Evolutionary conservation across 2,113 vertebrate species (phyloP).

Genomic region (Nerophis ophidion): DNA sequence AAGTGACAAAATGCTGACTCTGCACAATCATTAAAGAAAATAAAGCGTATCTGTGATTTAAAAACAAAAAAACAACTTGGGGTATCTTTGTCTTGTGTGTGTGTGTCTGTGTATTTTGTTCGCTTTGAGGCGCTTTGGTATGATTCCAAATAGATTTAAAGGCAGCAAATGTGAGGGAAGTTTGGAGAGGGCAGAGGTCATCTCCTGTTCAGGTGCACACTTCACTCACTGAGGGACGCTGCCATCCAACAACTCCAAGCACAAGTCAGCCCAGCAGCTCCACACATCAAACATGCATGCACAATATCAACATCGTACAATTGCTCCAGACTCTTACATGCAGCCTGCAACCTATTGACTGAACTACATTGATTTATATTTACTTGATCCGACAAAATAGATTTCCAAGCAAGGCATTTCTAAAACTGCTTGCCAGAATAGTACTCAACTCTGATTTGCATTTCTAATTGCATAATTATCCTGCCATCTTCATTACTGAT

Average conservation of each 20-base stretch:
- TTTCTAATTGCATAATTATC: too few species aligned
- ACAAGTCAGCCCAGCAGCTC: conserved; percentile 23
- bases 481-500: too few species aligned
- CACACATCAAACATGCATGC: conserved; percentile 13
- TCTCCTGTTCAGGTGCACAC: conserved; percentile 20
- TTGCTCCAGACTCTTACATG: too few species aligned
- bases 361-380: too few species aligned
- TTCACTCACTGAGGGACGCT: conserved; percentile 14
- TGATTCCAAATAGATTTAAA: conserved; percentile 14
- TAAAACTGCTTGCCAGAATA: too few species aligned
- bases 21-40: neutral
- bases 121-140: neutral
- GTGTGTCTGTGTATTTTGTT: too few species aligned
- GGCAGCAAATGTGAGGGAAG: conserved; percentile 1
- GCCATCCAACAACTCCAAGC: conserved; percentile 29
- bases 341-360: too few species aligned
- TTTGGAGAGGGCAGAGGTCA: neutral
- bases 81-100: too few species aligned
- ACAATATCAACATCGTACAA: neutral
- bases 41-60: neutral
- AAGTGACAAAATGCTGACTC: neutral
- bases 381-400: too few species aligned
- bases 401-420: too few species aligned
- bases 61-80: too few species aligned
- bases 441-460: too few species aligned